Evolutionary conservation across 2,888 invertebrate species (phyloP).

Genomic region (Chymomyza procnemis): DNA sequence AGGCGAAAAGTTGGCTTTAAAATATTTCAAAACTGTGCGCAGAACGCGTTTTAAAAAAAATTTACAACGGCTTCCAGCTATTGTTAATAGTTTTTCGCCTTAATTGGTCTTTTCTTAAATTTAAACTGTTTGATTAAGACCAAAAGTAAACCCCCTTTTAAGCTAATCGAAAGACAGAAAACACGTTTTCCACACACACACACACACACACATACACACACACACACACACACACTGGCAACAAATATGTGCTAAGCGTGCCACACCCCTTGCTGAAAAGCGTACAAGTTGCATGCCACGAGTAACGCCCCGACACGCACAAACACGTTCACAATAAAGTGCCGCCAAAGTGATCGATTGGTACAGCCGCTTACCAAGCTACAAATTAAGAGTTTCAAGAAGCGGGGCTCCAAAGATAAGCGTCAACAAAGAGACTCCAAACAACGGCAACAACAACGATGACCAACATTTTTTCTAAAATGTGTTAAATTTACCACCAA

Average conservation of each 20-base stretch:
- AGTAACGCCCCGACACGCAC: slow-evolving; percentile 22
- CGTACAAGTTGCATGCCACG: background rate
- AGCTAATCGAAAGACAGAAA: background rate
- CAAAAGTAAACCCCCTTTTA: background rate
- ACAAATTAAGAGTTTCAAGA: slow-evolving; percentile 7
- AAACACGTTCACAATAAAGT: background rate
- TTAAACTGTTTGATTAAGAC: background rate
- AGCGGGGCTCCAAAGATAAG: slow-evolving; percentile 7
- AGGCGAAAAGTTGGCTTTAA: no score
- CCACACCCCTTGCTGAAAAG: slow-evolving; percentile 28
- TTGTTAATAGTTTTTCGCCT: no score
- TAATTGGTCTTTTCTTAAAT: no score
- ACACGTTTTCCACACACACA: slow-evolving; percentile 33
- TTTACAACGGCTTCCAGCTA: no score
- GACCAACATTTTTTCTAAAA: slow-evolving; percentile 21
- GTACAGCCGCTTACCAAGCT: slow-evolving; percentile 5
- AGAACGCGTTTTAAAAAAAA: no score
- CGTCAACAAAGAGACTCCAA: background rate
- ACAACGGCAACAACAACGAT: slow-evolving; percentile 13
- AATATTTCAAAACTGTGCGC: no score
- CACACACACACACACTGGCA: slow-evolving; percentile 23
- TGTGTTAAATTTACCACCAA: slow-evolving; percentile 70
- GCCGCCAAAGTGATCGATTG: slow-evolving; percentile 40
- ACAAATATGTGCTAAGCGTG: slow-evolving; percentile 16
- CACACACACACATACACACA: slow-evolving; percentile 20